Base-by-base conservation (phyloP, 2,113 vertebrate species). In the Panthera leo region DNA sequence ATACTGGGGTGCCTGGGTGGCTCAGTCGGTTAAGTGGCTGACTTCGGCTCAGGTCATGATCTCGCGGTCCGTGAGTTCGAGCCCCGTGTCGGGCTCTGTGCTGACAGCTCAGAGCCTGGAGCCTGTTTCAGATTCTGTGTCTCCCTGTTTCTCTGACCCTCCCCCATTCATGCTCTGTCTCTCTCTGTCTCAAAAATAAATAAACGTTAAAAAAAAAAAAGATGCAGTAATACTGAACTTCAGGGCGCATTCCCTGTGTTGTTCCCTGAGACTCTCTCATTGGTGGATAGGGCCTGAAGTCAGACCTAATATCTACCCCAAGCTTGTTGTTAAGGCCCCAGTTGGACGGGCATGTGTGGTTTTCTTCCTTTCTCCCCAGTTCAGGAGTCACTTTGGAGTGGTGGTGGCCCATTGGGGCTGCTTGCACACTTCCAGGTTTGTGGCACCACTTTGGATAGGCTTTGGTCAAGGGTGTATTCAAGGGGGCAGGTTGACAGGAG, bases 41-140 rank as follows among this genome's bases (percentile, higher is more conserved):
- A 45, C 45, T 45, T 45, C 0, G 45, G 45, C 45, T 45, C 45
- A 45, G 45, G 45, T 45, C 45, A 45, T 45, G 45, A 45, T 45
- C 45, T 45, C 45, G 2, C 0, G 1, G 45, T 45, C 45, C 45
- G 45, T 45, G 45, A 45, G 45, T 45, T 45, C 45, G 1, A 45
- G 45, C 1, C 45, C 45, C 7, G 1, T 0, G 7, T 45, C 8
- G 0, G 45, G 45, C 45, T 45, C 45, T 45, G 45, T 9, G 45
- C 0, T 45, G 45, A 45, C 8, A 45, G 45, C 45, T 45, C 45
- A 45, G 45, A 45, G 45, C 45, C 45, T 45, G 45, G 45, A 45
- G 45, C 45, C 45, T 9, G 45, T 45, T 45, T 45, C 45, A 45
- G 45, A 45, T 45, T 45, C 45, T 45, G 45, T 45, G 45, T 45